These are phyloP conservation scores for Thaleichthys pacificus DNA, from an alignment of 2,797 vertebrate species.

Conservation along the genomic window DNA sequence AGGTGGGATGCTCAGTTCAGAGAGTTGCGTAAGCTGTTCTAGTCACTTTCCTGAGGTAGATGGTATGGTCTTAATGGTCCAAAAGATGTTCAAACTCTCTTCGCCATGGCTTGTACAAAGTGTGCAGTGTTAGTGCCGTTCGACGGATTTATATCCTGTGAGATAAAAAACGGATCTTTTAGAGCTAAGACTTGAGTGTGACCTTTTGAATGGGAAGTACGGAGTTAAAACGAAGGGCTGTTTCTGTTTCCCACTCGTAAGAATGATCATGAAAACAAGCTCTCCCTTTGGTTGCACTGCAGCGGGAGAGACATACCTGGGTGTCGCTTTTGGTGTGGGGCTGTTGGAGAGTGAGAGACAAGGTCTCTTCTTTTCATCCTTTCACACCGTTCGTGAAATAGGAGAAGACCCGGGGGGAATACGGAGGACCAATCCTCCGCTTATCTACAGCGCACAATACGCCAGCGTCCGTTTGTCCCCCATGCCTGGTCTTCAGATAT, in stretches of 20 bases:
- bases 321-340: neutral
- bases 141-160: no score
- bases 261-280: neutral
- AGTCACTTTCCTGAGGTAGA: no score
- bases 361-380: conserved; percentile 6
- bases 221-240: neutral
- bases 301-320: neutral
- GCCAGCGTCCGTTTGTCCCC: conserved; percentile 33
- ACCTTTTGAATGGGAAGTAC: neutral
- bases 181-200: conserved; percentile 11
- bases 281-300: neutral
- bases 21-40: no score
- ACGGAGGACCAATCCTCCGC: conserved; percentile 35
- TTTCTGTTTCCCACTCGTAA: neutral
- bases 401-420: conserved; percentile 34
- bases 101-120: no score
- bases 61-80: no score
- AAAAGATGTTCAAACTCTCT: no score
- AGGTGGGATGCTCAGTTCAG: conserved; percentile 46
- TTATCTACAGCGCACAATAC: conserved; percentile 56
- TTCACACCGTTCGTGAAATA: conserved; percentile 17
- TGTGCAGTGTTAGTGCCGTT: no score
- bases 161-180: no score
- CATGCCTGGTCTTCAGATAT: conserved; percentile 47
- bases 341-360: conserved; percentile 3